Base-by-base conservation (phyloP, 2,888 invertebrate species). In the Arrhopalites spinosus region DNA sequence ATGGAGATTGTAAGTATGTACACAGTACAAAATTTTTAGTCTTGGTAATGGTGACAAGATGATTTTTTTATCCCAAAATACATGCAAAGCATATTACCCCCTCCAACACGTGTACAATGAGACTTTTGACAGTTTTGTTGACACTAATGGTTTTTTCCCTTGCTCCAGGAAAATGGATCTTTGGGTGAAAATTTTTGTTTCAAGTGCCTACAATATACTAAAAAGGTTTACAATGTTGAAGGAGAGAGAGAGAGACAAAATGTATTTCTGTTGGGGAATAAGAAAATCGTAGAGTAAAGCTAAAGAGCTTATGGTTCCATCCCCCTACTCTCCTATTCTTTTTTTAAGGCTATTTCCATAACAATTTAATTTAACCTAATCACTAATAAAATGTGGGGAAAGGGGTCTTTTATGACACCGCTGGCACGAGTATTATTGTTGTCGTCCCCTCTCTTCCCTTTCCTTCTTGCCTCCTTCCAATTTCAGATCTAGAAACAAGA, bases 301-400 rank as follows among this genome's bases (percentile, higher is more conserved):
- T 11, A 30, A 69, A n/a, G 29, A n/a, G 27, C 20, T 70, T 70
- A 36, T 71, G 43, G 20, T 59, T 43, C 61, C n/a, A n/a, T n/a
- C n/a, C n/a, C n/a, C 59, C 71, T 11, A 56, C 71, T 25, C 71
- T 71, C 53, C 53, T 53, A 69, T 69, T 53, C 69, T 69, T 69
- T n/a, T n/a, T n/a, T 68, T 56, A 25, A 61, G 59, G n/a, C 71
- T 59, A 71, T 71, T 71, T 71, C 71, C 71, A 71, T 71, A 71
- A 71, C 71, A 71, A 59, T 71, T 71, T 71, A 71, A 71, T 71
- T 71, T 71, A 71, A 59, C 43, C 71, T 71, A 71, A 71, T 71
- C 71, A 71, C 71, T 71, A 61, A 59, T 71, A 71, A 71, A 71
- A 71, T 71, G 71, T 71, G 71, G 71, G 36, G 20, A 71, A n/a